Base-by-base conservation (phyloP, 2,797 vertebrate genomes). In the Coendou prehensilis region DNA sequence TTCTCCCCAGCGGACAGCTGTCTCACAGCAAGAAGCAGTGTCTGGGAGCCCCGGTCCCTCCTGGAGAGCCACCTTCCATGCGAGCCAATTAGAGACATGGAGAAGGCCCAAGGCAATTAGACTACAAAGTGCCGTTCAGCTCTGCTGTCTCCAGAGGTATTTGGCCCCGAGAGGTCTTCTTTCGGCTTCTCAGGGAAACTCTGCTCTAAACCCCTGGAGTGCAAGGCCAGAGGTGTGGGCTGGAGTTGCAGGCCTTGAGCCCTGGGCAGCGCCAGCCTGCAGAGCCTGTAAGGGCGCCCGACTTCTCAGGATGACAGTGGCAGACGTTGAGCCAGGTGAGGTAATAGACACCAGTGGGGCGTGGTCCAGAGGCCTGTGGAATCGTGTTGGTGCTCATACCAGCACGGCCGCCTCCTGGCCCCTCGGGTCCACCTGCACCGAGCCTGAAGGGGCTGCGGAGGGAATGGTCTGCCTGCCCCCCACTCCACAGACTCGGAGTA, bases 281-380 rank as follows among this genome's bases (percentile, higher is more conserved):
- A 4, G 47, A 56, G 26, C 10, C 28, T 0, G 2, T 0, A 1
- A 17, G 45, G 57, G 22, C 71, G 47, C 61, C 7, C 1, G 41
- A 0, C 45, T 26, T 47, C 85, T 81, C 47, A 10, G 69, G 80
- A 45, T 7, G 47, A 56, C 56, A 54, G 45, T 4, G 54, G 56
- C 79, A 83, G 80, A 22, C 37, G 52, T 75, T 81, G 82, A 61
- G 30, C 78, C 2, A 56, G 64, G 57, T 91, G 91, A 97, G 73
- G 91, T 92, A 37, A 86, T 7, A 56, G 86, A 86, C 71, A 47
- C 33, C 54, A 18, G 30, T 28, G 4, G 1, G 18, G 56, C 15
- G 0, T 8, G 71, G 92, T 85, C 85, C 26, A 50, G 33, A 82
- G 63, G 54, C 93, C 81, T 93, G 93, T 33, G 63, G 96, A 89